A percentile compares a stretch with the other conserved stretches of the same genome.
Conservation (phyloP, 2,888 invertebrate genomes). For the Sabellastarte sp. region DNA sequence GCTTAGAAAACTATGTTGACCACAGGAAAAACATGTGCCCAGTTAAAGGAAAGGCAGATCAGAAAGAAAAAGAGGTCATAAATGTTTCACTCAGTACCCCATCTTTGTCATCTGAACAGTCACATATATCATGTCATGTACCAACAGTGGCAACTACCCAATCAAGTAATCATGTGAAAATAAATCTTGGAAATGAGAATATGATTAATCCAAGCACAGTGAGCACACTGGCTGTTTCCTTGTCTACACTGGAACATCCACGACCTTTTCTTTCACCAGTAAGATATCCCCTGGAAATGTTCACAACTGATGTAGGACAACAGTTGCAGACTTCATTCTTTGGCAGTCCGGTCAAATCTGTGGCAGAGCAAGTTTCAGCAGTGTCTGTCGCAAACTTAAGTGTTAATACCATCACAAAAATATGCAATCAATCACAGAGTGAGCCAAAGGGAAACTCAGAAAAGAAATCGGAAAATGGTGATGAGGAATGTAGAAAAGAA, state of each 20-base stretch:
- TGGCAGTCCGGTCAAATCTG: not conserved
- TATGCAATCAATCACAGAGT: not conserved
- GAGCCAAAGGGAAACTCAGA: not conserved
- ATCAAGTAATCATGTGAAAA: not conserved
- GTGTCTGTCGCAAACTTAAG: too few relatives aligned
- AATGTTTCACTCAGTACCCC: not conserved
- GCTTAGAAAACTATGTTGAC: not conserved
- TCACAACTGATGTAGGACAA: not conserved
- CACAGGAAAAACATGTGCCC: not conserved
- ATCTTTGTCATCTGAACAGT: not conserved
- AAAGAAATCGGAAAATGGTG: not conserved
- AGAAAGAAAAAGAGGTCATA: not conserved
- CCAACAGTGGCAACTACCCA: too few relatives aligned
- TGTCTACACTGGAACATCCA: not conserved
- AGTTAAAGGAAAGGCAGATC: not conserved
- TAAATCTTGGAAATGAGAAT: not conserved
- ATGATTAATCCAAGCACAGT: not conserved
- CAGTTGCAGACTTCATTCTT: not conserved
- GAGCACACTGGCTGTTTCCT: not conserved
- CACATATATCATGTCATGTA: not conserved
- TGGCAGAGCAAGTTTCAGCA: too few relatives aligned
- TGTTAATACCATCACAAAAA: not conserved
- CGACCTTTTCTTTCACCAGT: too few relatives aligned
- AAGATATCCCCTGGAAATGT: not conserved
- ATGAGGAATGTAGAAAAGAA: too few relatives aligned